These are phyloP conservation scores for Tillus elongatus DNA, from an alignment of 2,888 invertebrate species.

Conservation along the genomic window DNA sequence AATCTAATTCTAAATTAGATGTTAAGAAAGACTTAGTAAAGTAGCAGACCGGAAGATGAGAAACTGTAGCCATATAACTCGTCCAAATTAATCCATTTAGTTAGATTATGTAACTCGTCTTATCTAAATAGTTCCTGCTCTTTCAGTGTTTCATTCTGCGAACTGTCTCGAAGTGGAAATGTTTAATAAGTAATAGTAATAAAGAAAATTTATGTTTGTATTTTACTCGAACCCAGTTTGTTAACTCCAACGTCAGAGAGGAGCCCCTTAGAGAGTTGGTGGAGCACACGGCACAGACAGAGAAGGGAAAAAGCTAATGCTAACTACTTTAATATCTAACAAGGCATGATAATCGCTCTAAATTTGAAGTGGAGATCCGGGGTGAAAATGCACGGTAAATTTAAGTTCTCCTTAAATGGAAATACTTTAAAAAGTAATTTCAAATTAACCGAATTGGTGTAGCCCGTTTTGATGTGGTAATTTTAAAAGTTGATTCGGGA, in stretches of 20 bases:
- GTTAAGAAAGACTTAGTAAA: too few relatives aligned
- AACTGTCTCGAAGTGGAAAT: conserved; percentile 13
- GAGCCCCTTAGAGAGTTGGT: too few relatives aligned
- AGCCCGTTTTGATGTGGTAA: conserved; percentile 25
- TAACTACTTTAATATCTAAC: conserved; percentile 32
- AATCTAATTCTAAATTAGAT: too few relatives aligned
- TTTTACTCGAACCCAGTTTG: conserved; percentile 9
- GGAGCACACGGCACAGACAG: too few relatives aligned
- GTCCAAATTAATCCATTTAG: not conserved
- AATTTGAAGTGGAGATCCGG: conserved; percentile 28
- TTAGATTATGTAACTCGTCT: not conserved
- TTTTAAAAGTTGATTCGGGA: conserved; percentile 23
- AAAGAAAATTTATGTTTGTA: conserved; percentile 19
- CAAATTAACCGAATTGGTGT: conserved; percentile 34
- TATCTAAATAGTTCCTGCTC: not conserved
- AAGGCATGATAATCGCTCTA: conserved; percentile 32
- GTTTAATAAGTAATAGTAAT: conserved; percentile 20
- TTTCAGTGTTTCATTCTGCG: not conserved
- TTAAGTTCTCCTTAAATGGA: conserved; percentile 29
- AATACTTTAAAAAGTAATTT: conserved; percentile 39
- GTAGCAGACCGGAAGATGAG: too few relatives aligned
- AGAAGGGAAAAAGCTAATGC: conserved; percentile 22
- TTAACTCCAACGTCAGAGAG: too few relatives aligned
- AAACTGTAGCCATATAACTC: too few relatives aligned
- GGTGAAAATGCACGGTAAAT: conserved; percentile 20